Percentiles rank a stretch among this genome's conserved stretches.
These are phyloP conservation scores for Dendropsophus ebraccatus DNA, from an alignment of 2,113 vertebrate species.

Conservation along the genomic window DNA sequence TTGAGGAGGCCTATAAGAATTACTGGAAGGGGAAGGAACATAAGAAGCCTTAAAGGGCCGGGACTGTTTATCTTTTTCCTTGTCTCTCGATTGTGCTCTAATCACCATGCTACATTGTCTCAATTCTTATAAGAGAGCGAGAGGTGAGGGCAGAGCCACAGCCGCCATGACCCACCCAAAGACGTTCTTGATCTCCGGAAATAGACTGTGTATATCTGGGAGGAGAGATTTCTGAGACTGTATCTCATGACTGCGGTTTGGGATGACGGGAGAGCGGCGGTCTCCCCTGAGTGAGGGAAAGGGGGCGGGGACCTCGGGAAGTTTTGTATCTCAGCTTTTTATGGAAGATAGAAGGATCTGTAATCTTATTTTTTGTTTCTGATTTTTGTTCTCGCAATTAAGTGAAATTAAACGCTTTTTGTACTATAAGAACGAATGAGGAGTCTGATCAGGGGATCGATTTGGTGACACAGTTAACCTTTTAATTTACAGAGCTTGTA, in stretches of 20 bases:
- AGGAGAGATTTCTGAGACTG: neutral
- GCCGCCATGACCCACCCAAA: neutral
- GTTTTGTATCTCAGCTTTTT: constrained; percentile 47
- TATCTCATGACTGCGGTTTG: constrained; percentile 30
- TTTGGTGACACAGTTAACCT: neutral
- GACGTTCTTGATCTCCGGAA: constrained; percentile 47
- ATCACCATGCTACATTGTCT: constrained; percentile 50
- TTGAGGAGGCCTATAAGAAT: constrained; percentile 80
- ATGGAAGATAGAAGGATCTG: constrained; percentile 46
- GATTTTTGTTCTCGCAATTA: constrained; percentile 15
- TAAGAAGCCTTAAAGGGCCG: constrained; percentile 52
- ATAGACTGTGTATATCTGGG: neutral
- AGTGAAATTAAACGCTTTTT: constrained; percentile 55
- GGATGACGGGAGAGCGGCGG: neutral
- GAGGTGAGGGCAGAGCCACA: neutral
- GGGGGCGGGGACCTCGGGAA: neutral
- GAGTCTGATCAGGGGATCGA: no score
- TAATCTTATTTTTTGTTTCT: neutral
- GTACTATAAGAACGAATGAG: constrained; percentile 20
- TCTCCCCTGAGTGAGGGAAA: neutral
- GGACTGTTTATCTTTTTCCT: neutral
- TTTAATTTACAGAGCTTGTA: neutral
- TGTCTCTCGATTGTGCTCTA: neutral
- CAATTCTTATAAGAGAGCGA: constrained; percentile 48
- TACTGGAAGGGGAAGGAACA: constrained; percentile 78